phyloP scores from a whole-genome alignment of 2,888 invertebrate species.

The Blomia tropicalis region DNA sequence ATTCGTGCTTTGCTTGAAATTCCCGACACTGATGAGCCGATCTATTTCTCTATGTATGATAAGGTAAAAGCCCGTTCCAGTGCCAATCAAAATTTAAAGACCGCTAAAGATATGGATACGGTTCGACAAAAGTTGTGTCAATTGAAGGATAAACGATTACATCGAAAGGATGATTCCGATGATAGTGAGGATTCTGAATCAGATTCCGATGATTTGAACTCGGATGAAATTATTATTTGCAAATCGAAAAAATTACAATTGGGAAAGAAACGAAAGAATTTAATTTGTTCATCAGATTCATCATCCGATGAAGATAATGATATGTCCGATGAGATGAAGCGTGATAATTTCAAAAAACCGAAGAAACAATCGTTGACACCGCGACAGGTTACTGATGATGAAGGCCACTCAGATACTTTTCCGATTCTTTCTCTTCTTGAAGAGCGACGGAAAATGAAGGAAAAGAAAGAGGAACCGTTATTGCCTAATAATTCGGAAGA shows the following conservation, averaged over 20 bases:
- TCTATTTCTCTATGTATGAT: constrained; percentile 92
- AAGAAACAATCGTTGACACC: constrained; percentile 25
- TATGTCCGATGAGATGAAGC: not conserved
- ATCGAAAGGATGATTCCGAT: constrained; percentile 32
- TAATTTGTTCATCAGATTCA: constrained; percentile 29
- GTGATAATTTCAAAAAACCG: constrained; percentile 9
- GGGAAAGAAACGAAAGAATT: constrained; percentile 30
- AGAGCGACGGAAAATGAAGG: constrained; percentile 6
- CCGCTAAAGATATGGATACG: constrained; percentile 62
- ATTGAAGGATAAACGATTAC: constrained; percentile 52
- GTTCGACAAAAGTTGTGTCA: constrained; percentile 70
- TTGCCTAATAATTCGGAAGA: not conserved
- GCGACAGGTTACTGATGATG: constrained; percentile 28
- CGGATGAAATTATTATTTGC: not conserved
- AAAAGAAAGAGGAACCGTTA: constrained; percentile 1
- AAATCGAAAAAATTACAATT: constrained; percentile 25
- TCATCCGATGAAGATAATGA: constrained; percentile 23
- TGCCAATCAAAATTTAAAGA: constrained; percentile 32
- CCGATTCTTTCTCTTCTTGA: not conserved
- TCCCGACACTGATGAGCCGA: constrained; percentile 55
- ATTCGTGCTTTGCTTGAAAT: constrained; percentile 21
- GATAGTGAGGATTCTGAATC: constrained; percentile 30
- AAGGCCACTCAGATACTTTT: constrained; percentile 30
- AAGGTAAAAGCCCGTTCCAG: constrained; percentile 85
- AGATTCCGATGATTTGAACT: constrained; percentile 29